Evolutionary conservation across 2,113 vertebrate species (phyloP).

Genomic region (Strix uralensis): DNA sequence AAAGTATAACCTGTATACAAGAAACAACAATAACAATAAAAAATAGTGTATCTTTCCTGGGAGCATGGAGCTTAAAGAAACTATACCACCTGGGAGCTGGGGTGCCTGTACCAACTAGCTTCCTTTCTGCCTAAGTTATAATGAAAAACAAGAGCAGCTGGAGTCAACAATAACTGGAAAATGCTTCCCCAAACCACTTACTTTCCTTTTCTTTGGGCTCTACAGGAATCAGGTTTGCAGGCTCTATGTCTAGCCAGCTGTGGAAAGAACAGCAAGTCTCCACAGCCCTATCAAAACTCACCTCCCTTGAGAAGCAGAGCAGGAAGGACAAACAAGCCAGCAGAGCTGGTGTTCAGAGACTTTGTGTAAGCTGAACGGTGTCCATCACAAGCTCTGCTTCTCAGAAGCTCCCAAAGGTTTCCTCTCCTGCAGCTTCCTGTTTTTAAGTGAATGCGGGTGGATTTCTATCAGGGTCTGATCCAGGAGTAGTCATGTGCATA

Average conservation of each 20-base stretch:
- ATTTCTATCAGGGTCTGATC: not conserved
- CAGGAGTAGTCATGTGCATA: not conserved
- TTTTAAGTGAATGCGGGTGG: not conserved
- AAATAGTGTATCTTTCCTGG: not conserved
- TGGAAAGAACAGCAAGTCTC: not conserved
- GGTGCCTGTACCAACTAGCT: not conserved
- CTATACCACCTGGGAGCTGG: not conserved
- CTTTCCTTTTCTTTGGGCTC: not conserved
- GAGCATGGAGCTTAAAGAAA: not conserved
- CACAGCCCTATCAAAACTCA: not conserved
- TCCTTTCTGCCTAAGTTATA: not conserved
- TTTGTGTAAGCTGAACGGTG: not conserved
- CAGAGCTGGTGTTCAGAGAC: not conserved
- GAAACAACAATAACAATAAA: not conserved
- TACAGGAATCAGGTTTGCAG: not conserved
- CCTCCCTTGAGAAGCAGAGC: not conserved
- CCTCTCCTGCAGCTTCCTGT: constrained; percentile 16
- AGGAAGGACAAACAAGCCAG: constrained; percentile 26
- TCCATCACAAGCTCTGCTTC: constrained; percentile 22
- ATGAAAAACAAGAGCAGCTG: not conserved
- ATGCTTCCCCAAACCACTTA: not conserved
- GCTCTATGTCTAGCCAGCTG: not conserved
- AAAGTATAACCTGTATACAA: not conserved
- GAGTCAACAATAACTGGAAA: not conserved
- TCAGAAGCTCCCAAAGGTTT: not conserved